Evolutionary conservation across 2,113 vertebrate species (phyloP), one percentile per base, ranked within the genome.

Genomic region (Manacus vitellinus): DNA sequence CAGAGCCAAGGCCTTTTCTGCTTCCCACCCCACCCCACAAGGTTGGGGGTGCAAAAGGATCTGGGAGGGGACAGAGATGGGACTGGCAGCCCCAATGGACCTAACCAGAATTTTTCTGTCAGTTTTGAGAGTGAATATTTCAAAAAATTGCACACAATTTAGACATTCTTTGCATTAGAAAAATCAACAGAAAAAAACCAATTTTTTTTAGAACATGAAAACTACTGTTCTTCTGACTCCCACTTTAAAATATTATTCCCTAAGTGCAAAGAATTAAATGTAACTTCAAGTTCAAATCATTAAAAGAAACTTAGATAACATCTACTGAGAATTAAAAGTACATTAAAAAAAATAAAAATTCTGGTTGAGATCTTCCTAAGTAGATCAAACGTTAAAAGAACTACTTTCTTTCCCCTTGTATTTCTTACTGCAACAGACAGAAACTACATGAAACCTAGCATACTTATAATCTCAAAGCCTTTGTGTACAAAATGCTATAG

Each of bases 351-450:
- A 15, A 11, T 39, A 2, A 25, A 21, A 28, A 65, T 49, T 46
- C 46, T 11, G 6, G 25, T 41, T 52, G 15, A 49, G 10, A 59
- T 66, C 49, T 81, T 76, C 46, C 21, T 46, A 41, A 22, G 5
- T 8, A 58, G 14, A 63, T n/a, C 3, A 68, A 68, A 72, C 8
- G 19, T 8, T 9, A 12, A 41, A 47, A 61, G 6, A 30, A 47
- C 8, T 9, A 9, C 2, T 6, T 17, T 54, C 28, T 9, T 11
- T 3, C 3, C 23, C 9, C 10, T 62, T 30, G 2, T 43, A 13
- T 51, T 72, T 63, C 33, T 70, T 70, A 59, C 17, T 59, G 22
- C 35, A 75, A 47, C 7, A 10, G 28, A 61, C 13, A 27, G n/a
- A 54, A 17, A 47, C 24, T n/a, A 11, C 39, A 4, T 12, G 6